Conservation (phyloP, 2,888 invertebrate genomes). For the Drosophila testacea region DNA sequence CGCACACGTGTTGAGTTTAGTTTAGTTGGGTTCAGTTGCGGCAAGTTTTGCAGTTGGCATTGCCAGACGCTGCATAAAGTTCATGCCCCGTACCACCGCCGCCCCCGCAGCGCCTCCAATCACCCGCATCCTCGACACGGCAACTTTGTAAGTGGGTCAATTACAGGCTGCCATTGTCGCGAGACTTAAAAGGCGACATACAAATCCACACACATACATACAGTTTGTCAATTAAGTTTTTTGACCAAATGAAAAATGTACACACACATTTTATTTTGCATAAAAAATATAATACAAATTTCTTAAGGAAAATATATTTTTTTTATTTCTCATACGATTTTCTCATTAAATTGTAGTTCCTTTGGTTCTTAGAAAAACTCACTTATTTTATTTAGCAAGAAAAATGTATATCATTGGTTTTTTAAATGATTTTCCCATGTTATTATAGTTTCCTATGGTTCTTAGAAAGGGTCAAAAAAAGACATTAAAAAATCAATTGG, state of each 20-base stretch:
- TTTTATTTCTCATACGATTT: too few relatives aligned
- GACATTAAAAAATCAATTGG: too few relatives aligned
- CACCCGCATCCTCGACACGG: slow-evolving; percentile 39
- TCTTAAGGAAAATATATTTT: too few relatives aligned
- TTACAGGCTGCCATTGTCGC: slow-evolving; percentile 74
- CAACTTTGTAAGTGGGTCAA: slow-evolving; percentile 70
- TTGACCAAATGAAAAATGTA: too few relatives aligned
- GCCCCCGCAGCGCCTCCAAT: slow-evolving; percentile 23
- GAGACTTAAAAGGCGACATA: slow-evolving; percentile 42
- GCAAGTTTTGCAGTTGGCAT: slow-evolving; percentile 52
- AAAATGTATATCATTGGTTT: too few relatives aligned
- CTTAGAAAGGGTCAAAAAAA: too few relatives aligned
- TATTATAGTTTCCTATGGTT: too few relatives aligned
- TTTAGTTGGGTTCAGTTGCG: slow-evolving; percentile 32
- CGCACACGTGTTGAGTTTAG: slow-evolving; percentile 71
- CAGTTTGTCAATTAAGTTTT: background rate
- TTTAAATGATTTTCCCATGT: too few relatives aligned
- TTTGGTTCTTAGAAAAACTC: too few relatives aligned
- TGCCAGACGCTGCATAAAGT: slow-evolving; percentile 60
- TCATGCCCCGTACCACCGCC: slow-evolving; percentile 43
- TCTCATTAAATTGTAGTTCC: too few relatives aligned
- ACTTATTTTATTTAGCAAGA: too few relatives aligned
- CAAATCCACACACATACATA: slow-evolving; percentile 15
- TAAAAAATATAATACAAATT: too few relatives aligned
- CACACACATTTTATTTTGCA: background rate